Base-by-base conservation (phyloP, 2,797 vertebrate species). In the Microctenopoma lineatum region DNA sequence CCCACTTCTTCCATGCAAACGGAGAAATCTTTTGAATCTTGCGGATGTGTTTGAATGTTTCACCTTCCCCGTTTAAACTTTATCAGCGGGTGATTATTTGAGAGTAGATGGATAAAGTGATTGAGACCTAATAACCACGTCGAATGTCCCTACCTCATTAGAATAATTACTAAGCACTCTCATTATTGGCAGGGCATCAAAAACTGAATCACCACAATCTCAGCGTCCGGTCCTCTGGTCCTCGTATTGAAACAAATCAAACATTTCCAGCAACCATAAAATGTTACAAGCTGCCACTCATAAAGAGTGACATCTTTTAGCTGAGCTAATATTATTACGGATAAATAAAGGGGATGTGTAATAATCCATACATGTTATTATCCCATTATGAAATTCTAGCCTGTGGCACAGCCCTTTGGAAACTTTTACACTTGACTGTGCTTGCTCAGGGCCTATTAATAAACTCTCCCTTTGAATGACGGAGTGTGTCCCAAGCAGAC, bases 11-110 rank as follows among this genome's bases (percentile, higher is more conserved):
- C 94, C 80, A 84, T 91, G 84, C 92, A 88, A 91, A 90, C 78
- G 73, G 83, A 82, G 90, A 94, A 90, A 95, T 94, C 93, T 92
- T 95, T 77, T 57, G 91, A 96, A 94, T 95, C 91, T 86, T 96
- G 91, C 93, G 92, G 93, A 93, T 90, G 93, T 86, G 93, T 94
- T 90, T 94, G 90, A 93, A 93, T 87, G 87, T 87, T 84, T 88
- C 58, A 79, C 80, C 90, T 92, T 84, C 81, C 90, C 92, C 90
- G 91, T 94, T 95, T 91, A 94, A 93, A 90, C 88, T 87, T 73
- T 66, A 84, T 91, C 51, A 86, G 90, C 73, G 90, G 91, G 89
- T 93, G 85, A 72, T 77, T 85, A 76, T 78, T 92, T 86, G 56
- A 72, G 70, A 76, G 73, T 64, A 80, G 74, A 87, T 78, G 77